Base-by-base conservation (phyloP, 1,140 invertebrate species). In the Drosophila busckii region DNA sequence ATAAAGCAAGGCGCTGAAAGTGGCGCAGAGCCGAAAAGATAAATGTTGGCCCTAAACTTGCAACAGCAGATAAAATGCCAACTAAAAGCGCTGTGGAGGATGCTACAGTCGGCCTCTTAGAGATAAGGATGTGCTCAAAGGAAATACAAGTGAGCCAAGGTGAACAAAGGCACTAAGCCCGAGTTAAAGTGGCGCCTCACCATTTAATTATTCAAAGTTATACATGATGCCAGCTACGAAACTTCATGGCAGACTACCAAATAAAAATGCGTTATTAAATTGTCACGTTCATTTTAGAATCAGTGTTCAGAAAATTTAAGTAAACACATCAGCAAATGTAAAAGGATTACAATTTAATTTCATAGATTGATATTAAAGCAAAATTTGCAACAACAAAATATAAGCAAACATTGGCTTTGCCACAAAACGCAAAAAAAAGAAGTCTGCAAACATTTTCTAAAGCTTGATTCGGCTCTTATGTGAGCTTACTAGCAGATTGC, bases 1-100 rank as follows among this genome's bases (percentile, higher is more conserved):
- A 71, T 78, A 76, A 78, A 59, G 55, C 60, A 70, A 67, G 71
- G 50, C 67, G 56, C 71, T 63, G 44, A 67, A 78, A 67, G 62
- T 71, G 67, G 44, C 46, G 62, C 73, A 71, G 50, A 58, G 67
- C 62, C 71, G 63, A 80, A 70, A 78, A 80, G 62, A 52, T 66
- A 62, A 62, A 54, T 52, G 37, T 35, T 54, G 32, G 35, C 12
- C 31, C 10, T 29, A 15, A 76, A 67, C 50, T 78, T 78, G 56
- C 70, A 41, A 58, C 68, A 48, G 44, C 52, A 55, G 71, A 71
- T 71, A 80, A 80, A 76, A 63, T 44, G 52, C 40, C 35, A 41
- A 31, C 37, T 41, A 22, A 52, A 52, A 41, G 8, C 29, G 23
- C 37, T 40, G 26, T 58, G 45, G 26, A 58, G 45, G 26, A 41